Percentiles rank a stretch among this genome's conserved stretches.
Evolutionary conservation across 2,113 vertebrate species (phyloP).

Genomic region (Notarius lentiginosus): DNA sequence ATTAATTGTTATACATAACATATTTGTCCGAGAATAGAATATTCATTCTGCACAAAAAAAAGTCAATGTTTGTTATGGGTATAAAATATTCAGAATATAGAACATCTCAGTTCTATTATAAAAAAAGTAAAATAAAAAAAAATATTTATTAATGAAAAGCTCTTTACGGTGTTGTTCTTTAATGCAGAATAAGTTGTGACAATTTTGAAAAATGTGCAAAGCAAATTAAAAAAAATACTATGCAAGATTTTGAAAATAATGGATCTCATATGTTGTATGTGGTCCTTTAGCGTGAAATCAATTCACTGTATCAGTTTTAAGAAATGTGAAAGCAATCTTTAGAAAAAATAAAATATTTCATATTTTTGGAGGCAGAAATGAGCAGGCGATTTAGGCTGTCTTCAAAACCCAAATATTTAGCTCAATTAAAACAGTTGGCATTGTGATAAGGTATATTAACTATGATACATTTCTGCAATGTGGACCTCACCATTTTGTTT

Average conservation of each 20-base stretch:
- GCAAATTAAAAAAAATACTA: too few relatives aligned
- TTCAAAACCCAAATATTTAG: background rate
- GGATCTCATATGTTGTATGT: background rate
- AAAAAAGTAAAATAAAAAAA: background rate
- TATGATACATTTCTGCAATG: background rate
- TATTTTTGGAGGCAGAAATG: background rate
- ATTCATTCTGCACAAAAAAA: background rate
- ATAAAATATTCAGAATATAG: background rate
- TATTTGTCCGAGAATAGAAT: background rate
- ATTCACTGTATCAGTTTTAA: background rate
- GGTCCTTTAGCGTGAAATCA: background rate
- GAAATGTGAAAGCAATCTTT: background rate
- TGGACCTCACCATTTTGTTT: background rate
- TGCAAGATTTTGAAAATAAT: background rate
- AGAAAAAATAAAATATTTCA: background rate
- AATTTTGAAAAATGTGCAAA: too few relatives aligned
- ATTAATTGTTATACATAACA: background rate
- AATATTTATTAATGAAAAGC: background rate
- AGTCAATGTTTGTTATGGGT: background rate
- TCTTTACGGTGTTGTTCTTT: background rate
- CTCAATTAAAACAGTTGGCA: too few relatives aligned
- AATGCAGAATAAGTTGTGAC: background rate
- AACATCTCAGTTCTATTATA: background rate
- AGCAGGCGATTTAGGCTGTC: background rate
- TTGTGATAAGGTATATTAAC: background rate